Evolutionary conservation across 2,113 vertebrate species (phyloP), one percentile per base, ranked within the genome.

Genomic region (Mionectes macconnelli): DNA sequence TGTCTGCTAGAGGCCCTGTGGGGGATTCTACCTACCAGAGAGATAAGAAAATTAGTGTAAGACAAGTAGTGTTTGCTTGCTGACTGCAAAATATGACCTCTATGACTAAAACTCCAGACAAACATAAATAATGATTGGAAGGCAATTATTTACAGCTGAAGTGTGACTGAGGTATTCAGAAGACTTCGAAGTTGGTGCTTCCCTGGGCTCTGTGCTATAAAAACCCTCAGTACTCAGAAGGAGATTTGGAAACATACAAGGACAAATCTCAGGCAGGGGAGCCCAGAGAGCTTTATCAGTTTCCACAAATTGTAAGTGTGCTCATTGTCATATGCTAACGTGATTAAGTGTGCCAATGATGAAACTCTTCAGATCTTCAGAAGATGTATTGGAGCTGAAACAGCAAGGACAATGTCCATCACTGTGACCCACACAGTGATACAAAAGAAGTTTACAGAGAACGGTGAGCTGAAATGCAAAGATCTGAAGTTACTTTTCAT

Each of bases 141-240:
- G 63, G 53, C 37, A 92, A 92, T 86, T 81, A 93, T 80, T 80
- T 86, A 74, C n/a, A 77, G 35, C 45, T 66, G 62, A 83, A 90
- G 40, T 66, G 79, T 77, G 67, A 80, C 57, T 49, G 70, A 66
- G 55, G 55, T 83, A 53, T 67, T 69, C 33, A 21, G 37, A 89
- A 74, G 70, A 88, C 59, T 93, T 88, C 92, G 90, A 93, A 94
- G 72, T 30, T 83, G 27, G 10, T 80, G 9, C 14, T 88, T 95
- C 70, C 53, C 66, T 79, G 49, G 37, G 37, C 42, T 80, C 59
- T 57, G 35, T 19, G 31, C 16, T 92, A 57, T 33, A 40, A 72
- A 90, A 80, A 4, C 16, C 20, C 20, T 80, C 37, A 80, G 40
- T 62, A 44, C 11, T 16, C 31, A 35, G 35, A 89, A 67, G 7